These are phyloP conservation scores for Eupithecia vulgata DNA, from an alignment of 2,888 invertebrate species.

Conservation along the genomic window DNA sequence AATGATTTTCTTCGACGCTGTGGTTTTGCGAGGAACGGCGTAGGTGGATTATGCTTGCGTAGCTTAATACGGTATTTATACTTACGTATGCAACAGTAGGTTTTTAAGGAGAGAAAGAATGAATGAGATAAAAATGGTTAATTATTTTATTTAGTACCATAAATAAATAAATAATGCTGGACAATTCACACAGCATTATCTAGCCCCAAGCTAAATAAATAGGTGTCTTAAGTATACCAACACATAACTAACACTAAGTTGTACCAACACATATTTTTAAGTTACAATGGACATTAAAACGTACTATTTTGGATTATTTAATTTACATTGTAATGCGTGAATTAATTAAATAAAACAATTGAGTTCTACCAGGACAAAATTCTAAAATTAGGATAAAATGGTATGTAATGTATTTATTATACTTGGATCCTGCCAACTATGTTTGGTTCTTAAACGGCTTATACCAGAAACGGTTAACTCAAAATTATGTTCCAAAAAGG, in stretches of 20 bases:
- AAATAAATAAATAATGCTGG: too few relatives aligned
- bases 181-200: too few relatives aligned
- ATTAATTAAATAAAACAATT: too few relatives aligned
- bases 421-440: too few relatives aligned
- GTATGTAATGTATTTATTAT: too few relatives aligned
- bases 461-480: background rate
- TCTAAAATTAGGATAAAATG: too few relatives aligned
- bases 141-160: background rate
- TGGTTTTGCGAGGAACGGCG: background rate
- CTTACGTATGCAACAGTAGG: background rate
- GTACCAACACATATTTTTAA: background rate
- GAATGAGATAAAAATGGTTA: too few relatives aligned
- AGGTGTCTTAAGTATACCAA: background rate
- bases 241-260: too few relatives aligned
- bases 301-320: background rate
- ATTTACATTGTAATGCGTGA: too few relatives aligned
- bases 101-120: background rate
- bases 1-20: slow-evolving; percentile 28
- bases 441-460: background rate
- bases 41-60: background rate
- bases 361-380: too few relatives aligned
- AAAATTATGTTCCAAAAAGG: background rate
- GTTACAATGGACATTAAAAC: too few relatives aligned
- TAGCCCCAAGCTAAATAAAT: too few relatives aligned
- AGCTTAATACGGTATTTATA: background rate